Evolutionary conservation across 2,113 vertebrate genomes (phyloP).

Genomic region (Scartelaos histophorus): DNA sequence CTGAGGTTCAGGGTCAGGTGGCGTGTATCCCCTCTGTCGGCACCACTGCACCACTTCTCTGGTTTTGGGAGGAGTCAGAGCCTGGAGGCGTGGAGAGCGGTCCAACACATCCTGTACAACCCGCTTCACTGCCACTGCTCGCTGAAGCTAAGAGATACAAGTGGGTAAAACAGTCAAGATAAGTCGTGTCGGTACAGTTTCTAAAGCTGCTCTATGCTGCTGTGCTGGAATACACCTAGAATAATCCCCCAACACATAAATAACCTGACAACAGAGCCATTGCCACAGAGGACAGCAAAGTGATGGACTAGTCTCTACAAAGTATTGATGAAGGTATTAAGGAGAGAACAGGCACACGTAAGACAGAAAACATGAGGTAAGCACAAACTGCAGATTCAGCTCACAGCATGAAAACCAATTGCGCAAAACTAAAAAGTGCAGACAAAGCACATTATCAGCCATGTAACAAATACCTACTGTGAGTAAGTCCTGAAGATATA

Average conservation of each 20-base stretch:
- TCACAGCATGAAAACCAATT: slow-evolving; percentile 29
- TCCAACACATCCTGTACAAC: slow-evolving; percentile 90
- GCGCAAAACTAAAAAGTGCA: slow-evolving; percentile 34
- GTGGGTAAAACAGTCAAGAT: background rate
- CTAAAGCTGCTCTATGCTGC: background rate
- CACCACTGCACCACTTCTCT: slow-evolving; percentile 95
- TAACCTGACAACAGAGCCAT: slow-evolving; percentile 16
- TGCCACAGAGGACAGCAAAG: slow-evolving; percentile 11
- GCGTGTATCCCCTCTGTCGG: slow-evolving; percentile 91
- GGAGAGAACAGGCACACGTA: slow-evolving; percentile 18
- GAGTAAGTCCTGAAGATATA: slow-evolving; percentile 10
- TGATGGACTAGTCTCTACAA: slow-evolving; percentile 19
- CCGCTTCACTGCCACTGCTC: slow-evolving; percentile 89
- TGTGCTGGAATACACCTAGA: slow-evolving; percentile 4
- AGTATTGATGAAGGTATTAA: slow-evolving; percentile 37
- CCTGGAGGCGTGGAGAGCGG: slow-evolving; percentile 86
- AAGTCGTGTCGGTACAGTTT: background rate
- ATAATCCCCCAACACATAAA: slow-evolving; percentile 42
- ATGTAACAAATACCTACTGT: slow-evolving; percentile 9
- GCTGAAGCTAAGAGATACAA: slow-evolving; percentile 83
- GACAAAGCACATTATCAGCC: slow-evolving; percentile 27
- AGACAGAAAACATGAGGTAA: slow-evolving; percentile 39
- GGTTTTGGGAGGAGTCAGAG: slow-evolving; percentile 84
- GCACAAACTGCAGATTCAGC: slow-evolving; percentile 55
- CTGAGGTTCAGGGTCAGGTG: slow-evolving; percentile 87